A percentile compares a stretch with the other conserved stretches of the same genome.
Evolutionary conservation across 2,797 vertebrate species (phyloP).

Genomic region (Corythornis leucogaster): DNA sequence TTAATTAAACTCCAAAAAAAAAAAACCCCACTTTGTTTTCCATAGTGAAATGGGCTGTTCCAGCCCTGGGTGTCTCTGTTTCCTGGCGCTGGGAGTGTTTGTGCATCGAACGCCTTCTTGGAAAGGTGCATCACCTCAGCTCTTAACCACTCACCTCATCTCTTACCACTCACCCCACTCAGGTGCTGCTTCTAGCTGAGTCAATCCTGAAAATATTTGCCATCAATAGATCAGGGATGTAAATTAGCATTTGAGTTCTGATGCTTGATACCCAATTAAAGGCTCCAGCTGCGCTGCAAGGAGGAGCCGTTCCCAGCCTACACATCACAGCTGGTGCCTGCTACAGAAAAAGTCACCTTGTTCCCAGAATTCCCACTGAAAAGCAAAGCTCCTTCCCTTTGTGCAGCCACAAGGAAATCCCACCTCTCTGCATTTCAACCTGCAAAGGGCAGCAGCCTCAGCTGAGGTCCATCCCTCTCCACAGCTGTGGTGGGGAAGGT

Average conservation of each 20-base stretch:
- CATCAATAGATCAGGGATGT: neutral
- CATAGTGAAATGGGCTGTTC: neutral
- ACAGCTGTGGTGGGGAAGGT: accelerated
- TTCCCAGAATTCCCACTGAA: accelerated
- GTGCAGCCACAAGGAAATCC: accelerated
- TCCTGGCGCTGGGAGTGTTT: neutral
- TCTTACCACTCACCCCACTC: neutral
- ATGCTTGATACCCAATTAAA: neutral
- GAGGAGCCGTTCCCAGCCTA: neutral
- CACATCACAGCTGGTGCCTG: accelerated
- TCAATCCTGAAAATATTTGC: neutral
- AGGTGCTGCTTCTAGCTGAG: neutral
- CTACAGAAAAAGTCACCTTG: neutral
- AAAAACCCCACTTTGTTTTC: neutral
- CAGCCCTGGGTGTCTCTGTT: neutral
- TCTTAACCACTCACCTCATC: neutral
- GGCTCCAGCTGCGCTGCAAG: neutral
- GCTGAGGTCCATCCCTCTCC: neutral
- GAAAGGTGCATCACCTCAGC: neutral
- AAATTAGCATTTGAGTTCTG: neutral
- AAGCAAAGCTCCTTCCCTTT: accelerated
- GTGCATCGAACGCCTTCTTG: accelerated
- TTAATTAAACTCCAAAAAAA: neutral
- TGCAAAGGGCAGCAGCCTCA: accelerated
- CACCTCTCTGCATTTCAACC: accelerated